These are phyloP conservation scores for Botia kubotai DNA, from an alignment of 2,797 vertebrate genomes.

Conservation along the genomic window DNA sequence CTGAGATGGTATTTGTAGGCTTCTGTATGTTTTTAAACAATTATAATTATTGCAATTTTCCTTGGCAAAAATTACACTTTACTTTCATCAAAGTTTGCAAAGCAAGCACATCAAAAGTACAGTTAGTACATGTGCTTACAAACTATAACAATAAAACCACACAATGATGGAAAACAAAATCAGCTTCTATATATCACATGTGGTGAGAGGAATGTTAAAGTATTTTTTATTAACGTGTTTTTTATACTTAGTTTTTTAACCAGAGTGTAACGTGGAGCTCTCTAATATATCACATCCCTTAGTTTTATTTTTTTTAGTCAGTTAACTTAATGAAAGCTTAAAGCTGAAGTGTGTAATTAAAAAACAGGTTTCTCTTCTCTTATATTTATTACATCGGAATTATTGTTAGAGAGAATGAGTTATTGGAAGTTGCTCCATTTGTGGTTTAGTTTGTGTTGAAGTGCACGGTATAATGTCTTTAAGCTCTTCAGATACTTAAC, in stretches of 20 bases:
- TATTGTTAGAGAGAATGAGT: not conserved
- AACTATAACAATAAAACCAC: not conserved
- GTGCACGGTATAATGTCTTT: slow-evolving; percentile 3
- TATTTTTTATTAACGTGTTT: not conserved
- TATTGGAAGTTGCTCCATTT: not conserved
- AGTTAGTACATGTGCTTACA: not conserved
- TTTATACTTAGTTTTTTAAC: not conserved
- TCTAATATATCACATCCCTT: too few species aligned
- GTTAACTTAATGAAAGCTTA: too few species aligned
- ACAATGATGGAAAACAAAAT: not conserved
- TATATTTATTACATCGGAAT: not conserved
- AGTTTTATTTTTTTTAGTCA: too few species aligned
- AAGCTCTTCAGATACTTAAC: slow-evolving; percentile 35
- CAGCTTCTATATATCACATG: not conserved
- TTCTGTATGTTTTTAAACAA: not conserved
- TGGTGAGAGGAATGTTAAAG: not conserved
- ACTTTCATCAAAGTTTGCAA: not conserved
- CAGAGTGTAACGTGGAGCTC: too few species aligned
- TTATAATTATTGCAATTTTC: not conserved
- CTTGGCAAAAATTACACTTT: not conserved
- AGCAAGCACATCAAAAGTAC: not conserved
- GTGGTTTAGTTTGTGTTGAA: slow-evolving; percentile 24
- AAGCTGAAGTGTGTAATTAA: too few species aligned
- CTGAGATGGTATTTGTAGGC: not conserved
- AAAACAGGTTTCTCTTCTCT: not conserved